Evolutionary conservation across 2,113 vertebrate genomes (phyloP).

Genomic region (Rhegmatorhina hoffmannsi): DNA sequence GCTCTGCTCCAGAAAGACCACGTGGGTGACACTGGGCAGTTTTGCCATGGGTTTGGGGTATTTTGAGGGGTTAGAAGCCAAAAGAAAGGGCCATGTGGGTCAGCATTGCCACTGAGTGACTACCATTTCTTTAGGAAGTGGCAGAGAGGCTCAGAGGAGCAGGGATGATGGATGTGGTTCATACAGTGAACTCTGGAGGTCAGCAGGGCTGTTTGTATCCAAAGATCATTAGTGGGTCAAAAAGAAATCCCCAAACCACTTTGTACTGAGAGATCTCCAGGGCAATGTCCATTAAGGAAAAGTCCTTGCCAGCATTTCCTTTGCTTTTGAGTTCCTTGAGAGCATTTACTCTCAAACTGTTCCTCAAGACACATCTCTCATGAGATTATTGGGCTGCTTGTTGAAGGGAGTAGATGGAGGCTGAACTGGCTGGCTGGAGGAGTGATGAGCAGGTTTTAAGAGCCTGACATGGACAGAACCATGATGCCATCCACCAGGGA

Average conservation of each 20-base stretch:
- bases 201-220: neutral
- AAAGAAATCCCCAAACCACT: neutral
- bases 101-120: neutral
- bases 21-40: neutral
- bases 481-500: neutral
- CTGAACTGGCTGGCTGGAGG: neutral
- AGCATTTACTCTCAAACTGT: neutral
- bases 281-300: neutral
- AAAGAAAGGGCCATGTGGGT: neutral
- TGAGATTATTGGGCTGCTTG: neutral
- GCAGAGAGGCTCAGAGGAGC: neutral
- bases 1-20: neutral
- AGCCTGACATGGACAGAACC: neutral
- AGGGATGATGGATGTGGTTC: neutral
- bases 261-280: neutral
- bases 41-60: neutral
- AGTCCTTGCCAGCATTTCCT: neutral
- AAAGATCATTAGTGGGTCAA: neutral
- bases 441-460: neutral
- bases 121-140: neutral
- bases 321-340: neutral
- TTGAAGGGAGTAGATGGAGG: neutral
- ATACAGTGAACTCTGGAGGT: neutral
- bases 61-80: neutral
- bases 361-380: neutral